Evolutionary conservation across 2,888 invertebrate species (phyloP).

Genomic region (Drosophila paramelanica): DNA sequence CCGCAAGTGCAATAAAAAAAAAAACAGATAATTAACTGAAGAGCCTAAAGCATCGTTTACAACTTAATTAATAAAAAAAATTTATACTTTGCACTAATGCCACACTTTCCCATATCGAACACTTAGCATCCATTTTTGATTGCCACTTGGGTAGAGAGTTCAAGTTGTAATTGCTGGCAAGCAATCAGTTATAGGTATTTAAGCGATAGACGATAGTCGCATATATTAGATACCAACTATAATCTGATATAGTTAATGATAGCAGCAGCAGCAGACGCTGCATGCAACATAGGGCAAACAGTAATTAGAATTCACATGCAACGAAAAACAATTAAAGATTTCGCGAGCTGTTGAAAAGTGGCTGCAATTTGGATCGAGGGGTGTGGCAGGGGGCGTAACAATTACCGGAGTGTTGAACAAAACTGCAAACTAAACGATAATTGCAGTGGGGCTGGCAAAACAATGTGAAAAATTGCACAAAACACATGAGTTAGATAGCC

Average conservation of each 20-base stretch:
- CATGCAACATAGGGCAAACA: constrained; percentile 35
- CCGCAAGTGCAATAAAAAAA: constrained; percentile 1
- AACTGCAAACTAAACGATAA: constrained; percentile 61
- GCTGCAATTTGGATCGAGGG: constrained; percentile 9
- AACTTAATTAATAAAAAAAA: constrained; percentile 13
- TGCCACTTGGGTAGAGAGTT: constrained; percentile 5
- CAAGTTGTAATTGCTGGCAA: constrained; percentile 9
- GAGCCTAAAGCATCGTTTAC: neutral
- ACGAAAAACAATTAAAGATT: constrained; percentile 26
- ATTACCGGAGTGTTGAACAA: constrained; percentile 51
- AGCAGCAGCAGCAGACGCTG: constrained; percentile 6
- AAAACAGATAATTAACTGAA: constrained; percentile 14
- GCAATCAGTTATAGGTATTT: constrained; percentile 6
- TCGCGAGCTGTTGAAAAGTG: constrained; percentile 19
- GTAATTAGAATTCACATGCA: constrained; percentile 39
- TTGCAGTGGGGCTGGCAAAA: constrained; percentile 55
- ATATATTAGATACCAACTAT: constrained; percentile 7
- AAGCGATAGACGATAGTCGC: constrained; percentile 3
- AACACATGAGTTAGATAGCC: constrained; percentile 39
- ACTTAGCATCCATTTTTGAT: constrained; percentile 6
- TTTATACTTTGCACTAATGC: constrained; percentile 5
- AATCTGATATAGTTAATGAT: constrained; percentile 35
- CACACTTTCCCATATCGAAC: neutral
- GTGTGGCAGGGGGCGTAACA: constrained; percentile 20
- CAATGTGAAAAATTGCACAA: constrained; percentile 70